A percentile compares a stretch with the other conserved stretches of the same genome.
Conservation (phyloP, 2,797 vertebrate species). For the Crax fasciolata region DNA sequence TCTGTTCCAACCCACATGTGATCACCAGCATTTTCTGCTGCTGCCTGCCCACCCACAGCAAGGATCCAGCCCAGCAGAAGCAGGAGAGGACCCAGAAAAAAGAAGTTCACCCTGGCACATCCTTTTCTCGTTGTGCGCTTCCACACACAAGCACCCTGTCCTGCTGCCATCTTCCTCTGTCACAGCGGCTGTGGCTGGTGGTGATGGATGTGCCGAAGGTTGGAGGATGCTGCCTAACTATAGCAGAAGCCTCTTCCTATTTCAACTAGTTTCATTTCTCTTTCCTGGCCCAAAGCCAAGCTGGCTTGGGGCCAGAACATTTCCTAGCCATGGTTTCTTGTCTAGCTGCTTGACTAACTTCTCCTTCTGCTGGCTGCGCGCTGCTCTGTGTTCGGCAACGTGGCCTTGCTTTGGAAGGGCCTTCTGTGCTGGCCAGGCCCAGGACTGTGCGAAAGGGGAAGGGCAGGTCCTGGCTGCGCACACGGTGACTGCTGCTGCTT, state of each 20-base stretch:
- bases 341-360: slow-evolving; percentile 24
- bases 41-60: neutral
- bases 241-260: neutral
- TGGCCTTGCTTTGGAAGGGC: neutral
- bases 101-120: neutral
- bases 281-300: neutral
- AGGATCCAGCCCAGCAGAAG: neutral
- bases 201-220: neutral
- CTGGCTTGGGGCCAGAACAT: neutral
- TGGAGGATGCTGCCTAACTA: fast-evolving
- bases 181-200: fast-evolving
- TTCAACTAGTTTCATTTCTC: slow-evolving; percentile 48
- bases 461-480: neutral
- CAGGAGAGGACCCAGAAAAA: neutral
- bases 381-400: neutral
- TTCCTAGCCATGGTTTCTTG: neutral
- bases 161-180: neutral
- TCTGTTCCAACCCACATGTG: neutral
- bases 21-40: neutral
- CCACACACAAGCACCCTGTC: neutral
- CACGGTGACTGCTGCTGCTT: neutral
- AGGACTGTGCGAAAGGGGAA: slow-evolving; percentile 1
- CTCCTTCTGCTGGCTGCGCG: neutral
- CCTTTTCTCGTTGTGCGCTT: neutral
- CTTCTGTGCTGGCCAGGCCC: neutral